A percentile compares a stretch with the other conserved stretches of the same genome.
Evolutionary conservation across 2,113 vertebrate species (phyloP).

Genomic region (Spheniscus mendiculus): DNA sequence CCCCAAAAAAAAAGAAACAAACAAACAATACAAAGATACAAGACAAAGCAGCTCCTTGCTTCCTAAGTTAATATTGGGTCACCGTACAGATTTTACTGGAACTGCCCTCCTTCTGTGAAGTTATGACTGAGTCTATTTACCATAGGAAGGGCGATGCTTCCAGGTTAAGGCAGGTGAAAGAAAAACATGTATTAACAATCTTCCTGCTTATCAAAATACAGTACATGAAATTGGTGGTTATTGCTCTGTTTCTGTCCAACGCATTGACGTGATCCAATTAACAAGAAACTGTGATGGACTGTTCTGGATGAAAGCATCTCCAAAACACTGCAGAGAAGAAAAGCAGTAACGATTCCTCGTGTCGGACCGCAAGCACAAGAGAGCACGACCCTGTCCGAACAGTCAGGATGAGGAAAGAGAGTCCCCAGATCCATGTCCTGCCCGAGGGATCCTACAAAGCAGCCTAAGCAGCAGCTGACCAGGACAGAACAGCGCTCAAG

Average conservation of each 20-base stretch:
- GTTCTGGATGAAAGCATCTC: neutral
- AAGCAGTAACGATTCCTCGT: neutral
- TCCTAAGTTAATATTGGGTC: neutral
- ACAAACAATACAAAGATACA: neutral
- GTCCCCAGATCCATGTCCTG: no score
- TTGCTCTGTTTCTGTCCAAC: neutral
- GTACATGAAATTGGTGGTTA: neutral
- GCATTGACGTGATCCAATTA: neutral
- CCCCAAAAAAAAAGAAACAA: neutral
- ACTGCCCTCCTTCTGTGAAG: neutral
- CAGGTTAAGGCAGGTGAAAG: neutral
- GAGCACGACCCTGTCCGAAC: fast-evolving
- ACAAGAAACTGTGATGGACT: neutral
- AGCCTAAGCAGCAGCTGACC: no score
- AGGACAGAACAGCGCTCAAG: fast-evolving
- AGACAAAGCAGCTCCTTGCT: neutral
- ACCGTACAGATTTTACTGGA: neutral
- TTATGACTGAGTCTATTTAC: neutral
- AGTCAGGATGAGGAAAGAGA: neutral
- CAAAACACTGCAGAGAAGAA: neutral
- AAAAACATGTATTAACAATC: neutral
- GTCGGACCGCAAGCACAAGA: fast-evolving
- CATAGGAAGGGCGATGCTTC: neutral
- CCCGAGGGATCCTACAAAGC: neutral
- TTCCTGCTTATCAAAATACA: neutral